These are phyloP conservation scores for Tortrix viridana DNA, from an alignment of 2,888 invertebrate species.

Conservation along the genomic window DNA sequence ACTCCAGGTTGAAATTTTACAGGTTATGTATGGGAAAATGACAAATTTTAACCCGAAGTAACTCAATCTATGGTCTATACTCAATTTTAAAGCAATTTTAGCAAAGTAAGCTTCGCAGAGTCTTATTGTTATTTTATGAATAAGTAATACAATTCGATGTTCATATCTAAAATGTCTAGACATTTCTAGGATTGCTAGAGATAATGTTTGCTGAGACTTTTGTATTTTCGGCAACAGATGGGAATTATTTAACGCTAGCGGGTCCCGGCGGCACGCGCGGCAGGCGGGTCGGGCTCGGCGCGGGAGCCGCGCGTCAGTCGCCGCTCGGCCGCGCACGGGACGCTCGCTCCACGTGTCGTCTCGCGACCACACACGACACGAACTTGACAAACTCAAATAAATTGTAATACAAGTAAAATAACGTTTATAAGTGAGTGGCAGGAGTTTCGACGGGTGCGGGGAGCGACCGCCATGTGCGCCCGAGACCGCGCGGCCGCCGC, in stretches of 20 bases:
- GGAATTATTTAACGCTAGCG: too few relatives aligned
- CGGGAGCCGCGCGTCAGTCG: conserved; percentile 48
- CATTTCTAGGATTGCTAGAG: too few relatives aligned
- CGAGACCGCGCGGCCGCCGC: conserved; percentile 62
- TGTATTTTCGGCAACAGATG: too few relatives aligned
- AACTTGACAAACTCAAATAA: conserved; percentile 17
- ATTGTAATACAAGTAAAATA: background rate
- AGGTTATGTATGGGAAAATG: too few relatives aligned
- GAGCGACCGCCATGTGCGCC: conserved; percentile 58
- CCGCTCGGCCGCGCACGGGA: conserved; percentile 44
- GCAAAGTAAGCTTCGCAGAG: conserved; percentile 65
- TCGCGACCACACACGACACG: conserved; percentile 18
- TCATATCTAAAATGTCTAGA: too few relatives aligned
- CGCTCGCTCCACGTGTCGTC: conserved; percentile 39
- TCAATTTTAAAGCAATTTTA: conserved; percentile 43
- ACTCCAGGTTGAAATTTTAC: too few relatives aligned
- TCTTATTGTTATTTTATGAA: too few relatives aligned
- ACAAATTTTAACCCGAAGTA: too few relatives aligned
- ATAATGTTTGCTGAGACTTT: too few relatives aligned
- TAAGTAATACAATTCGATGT: too few relatives aligned
- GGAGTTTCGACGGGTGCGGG: conserved; percentile 15
- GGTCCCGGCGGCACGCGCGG: conserved; percentile 1
- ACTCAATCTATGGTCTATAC: too few relatives aligned
- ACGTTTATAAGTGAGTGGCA: conserved; percentile 24
- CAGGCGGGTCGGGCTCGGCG: conserved; percentile 34